Percentiles rank a stretch among this genome's conserved stretches.
phyloP scores from a whole-genome alignment of 2,888 invertebrate species.

The Megastigmus dorsalis region DNA sequence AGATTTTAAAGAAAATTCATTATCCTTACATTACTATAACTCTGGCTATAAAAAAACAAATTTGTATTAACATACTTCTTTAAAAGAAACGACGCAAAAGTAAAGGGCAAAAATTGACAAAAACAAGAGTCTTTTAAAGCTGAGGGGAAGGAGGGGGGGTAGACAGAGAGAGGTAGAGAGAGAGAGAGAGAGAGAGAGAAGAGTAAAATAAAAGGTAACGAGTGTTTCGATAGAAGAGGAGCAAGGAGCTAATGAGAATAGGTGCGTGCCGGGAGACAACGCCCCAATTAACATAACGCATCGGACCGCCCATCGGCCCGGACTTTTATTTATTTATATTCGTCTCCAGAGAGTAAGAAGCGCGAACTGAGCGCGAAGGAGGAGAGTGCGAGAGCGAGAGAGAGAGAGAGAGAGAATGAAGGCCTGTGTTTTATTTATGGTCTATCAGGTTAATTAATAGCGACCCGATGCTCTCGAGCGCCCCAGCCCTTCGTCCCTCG shows the following conservation, averaged over 20 bases:
- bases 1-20: too few species aligned
- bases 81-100: too few species aligned
- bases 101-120: too few species aligned
- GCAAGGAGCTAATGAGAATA: conserved; percentile 69
- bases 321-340: conserved; percentile 74
- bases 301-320: conserved; percentile 59
- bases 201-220: conserved; percentile 56
- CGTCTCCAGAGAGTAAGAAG: conserved; percentile 63
- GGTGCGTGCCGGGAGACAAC: conserved; percentile 73
- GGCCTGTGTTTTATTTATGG: conserved; percentile 68
- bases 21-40: too few species aligned
- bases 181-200: too few species aligned
- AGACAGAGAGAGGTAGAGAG: too few species aligned
- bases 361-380: conserved; percentile 53
- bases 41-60: too few species aligned
- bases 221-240: conserved; percentile 64
- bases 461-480: conserved; percentile 59
- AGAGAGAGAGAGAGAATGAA: conserved; percentile 56
- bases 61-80: too few species aligned
- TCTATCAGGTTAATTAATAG: conserved; percentile 73
- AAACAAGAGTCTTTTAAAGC: conserved; percentile 25
- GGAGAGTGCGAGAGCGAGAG: conserved; percentile 56
- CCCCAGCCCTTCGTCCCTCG: conserved; percentile 17
- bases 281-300: conserved; percentile 75
- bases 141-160: conserved; percentile 46